Evolutionary conservation across 1,140 invertebrate genomes (phyloP).

Genomic region (Eumaeus atala): DNA sequence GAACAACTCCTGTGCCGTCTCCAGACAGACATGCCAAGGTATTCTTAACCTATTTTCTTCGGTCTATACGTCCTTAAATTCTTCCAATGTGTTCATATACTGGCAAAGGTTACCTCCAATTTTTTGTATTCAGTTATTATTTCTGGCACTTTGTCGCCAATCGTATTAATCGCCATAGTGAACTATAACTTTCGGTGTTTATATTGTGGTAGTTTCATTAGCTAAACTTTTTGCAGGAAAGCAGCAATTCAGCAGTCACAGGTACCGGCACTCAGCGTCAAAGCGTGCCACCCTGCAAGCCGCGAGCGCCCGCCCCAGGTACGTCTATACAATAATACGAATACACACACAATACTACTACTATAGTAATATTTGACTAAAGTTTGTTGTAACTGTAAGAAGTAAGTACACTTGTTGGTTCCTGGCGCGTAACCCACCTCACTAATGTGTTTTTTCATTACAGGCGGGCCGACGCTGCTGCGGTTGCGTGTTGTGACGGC

Average conservation of each 20-base stretch:
- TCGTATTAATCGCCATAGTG: too few species aligned
- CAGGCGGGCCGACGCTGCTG: constrained; percentile 74
- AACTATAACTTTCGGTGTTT: too few species aligned
- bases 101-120: too few species aligned
- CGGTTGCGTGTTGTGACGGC: constrained; percentile 77
- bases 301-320: constrained; percentile 42
- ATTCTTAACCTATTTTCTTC: not conserved
- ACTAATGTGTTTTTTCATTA: constrained; percentile 9
- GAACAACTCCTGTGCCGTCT: constrained; percentile 60
- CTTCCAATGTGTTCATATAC: too few species aligned
- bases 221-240: constrained; percentile 32
- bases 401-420: constrained; percentile 1
- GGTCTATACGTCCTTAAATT: too few species aligned
- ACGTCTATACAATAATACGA: not conserved
- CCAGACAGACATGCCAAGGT: constrained; percentile 67
- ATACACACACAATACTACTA: too few species aligned
- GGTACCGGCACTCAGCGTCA: constrained; percentile 44
- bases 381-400: too few species aligned
- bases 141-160: too few species aligned
- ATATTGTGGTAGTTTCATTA: too few species aligned
- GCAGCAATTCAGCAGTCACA: constrained; percentile 39
- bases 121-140: too few species aligned
- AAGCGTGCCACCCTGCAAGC: constrained; percentile 61
- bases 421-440: not conserved
- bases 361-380: too few species aligned